Conservation (phyloP, 2,113 vertebrate species). For the Gnathochromis pfefferi region DNA sequence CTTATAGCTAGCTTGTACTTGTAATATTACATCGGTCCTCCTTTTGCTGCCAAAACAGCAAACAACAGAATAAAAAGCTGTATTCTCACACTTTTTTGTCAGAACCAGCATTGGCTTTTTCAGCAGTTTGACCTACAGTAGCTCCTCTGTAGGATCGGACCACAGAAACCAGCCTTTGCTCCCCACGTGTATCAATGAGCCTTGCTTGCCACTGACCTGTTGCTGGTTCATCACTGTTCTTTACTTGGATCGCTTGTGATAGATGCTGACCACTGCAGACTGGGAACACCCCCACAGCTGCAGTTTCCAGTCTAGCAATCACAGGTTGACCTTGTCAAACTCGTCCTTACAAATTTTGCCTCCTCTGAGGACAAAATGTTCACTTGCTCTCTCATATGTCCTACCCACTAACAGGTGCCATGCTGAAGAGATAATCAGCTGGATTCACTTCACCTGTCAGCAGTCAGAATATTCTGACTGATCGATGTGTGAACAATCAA, state of each 20-base stretch:
- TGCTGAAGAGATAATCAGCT: background rate
- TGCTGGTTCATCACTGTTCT: background rate
- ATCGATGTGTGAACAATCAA: background rate
- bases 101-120: background rate
- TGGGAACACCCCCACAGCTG: background rate
- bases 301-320: background rate
- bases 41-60: background rate
- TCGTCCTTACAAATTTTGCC: background rate
- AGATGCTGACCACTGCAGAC: background rate
- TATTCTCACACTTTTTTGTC: background rate
- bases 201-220: background rate
- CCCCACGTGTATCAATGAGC: background rate
- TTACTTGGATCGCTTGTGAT: background rate
- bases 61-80: background rate
- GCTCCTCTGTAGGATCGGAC: background rate
- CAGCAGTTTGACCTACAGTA: background rate
- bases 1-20: background rate
- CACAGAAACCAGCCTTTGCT: background rate
- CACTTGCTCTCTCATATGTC: background rate
- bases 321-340: background rate
- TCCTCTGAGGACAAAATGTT: background rate
- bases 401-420: background rate
- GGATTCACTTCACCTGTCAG: background rate
- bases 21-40: accelerated
- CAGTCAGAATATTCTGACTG: background rate